These are phyloP conservation scores for Sericinus montela DNA, from an alignment of 2,888 invertebrate species.

Conservation along the genomic window DNA sequence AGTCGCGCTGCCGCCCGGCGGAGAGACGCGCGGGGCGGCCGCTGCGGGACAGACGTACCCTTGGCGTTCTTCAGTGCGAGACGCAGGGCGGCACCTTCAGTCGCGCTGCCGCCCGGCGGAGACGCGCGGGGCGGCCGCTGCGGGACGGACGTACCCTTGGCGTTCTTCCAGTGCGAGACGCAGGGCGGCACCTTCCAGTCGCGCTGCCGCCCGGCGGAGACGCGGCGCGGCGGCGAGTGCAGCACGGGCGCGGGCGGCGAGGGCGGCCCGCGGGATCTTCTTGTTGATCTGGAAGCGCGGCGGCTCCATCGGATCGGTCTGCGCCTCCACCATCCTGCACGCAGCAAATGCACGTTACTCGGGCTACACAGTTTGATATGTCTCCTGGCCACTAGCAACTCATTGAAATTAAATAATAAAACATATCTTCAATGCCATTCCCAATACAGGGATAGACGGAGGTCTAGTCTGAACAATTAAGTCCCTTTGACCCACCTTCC, in stretches of 20 bases:
- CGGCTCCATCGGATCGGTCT: conserved; percentile 98
- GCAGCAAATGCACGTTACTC: too few relatives aligned
- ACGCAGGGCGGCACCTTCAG: conserved; percentile 99
- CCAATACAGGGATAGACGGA: too few relatives aligned
- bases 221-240: conserved; percentile 98
- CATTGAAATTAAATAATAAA: too few relatives aligned
- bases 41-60: conserved; percentile 59
- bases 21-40: too few relatives aligned
- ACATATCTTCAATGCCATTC: too few relatives aligned
- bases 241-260: conserved; percentile 99
- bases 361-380: too few relatives aligned
- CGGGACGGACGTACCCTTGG: conserved; percentile 83
- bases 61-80: conserved; percentile 99
- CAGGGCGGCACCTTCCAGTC: conserved; percentile 99
- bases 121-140: conserved; percentile 81
- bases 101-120: conserved; percentile 99
- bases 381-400: too few relatives aligned
- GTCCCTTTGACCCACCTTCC: too few relatives aligned
- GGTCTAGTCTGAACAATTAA: too few relatives aligned
- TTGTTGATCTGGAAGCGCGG: conserved; percentile 99
- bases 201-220: conserved; percentile 98
- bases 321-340: conserved; percentile 76
- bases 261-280: conserved; percentile 98
- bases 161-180: conserved; percentile 99
- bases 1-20: conserved; percentile 98